Evolutionary conservation across 2,797 vertebrate species (phyloP), one percentile per base, ranked within the genome.

Genomic region (Muraenolepis orangiensis): DNA sequence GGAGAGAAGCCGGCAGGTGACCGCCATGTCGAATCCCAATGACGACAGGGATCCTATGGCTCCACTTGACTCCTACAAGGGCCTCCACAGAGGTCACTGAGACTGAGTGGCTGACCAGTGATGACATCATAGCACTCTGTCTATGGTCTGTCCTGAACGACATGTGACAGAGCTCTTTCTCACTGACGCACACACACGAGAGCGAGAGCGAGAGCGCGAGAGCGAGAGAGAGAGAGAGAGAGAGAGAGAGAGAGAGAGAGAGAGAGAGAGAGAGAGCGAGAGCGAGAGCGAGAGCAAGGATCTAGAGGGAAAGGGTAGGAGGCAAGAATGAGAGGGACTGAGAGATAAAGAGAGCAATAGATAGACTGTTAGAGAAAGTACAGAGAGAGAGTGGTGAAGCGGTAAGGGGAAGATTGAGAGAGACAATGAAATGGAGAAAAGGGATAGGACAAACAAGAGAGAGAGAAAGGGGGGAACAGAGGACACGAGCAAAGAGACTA

Each of bases 41-140:
- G 80, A 86, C 3, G 76, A 76, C 16, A n/a, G 71, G 79, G 10
- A 85, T 87, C 78, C 80, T 82, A 84, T 87, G 72, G 72, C 86
- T 84, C 86, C 87, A 86, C 89, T 91, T 87, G 87, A 87, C 89
- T 89, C 84, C 81, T 89, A 79, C 87, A 90, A 90, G 86, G 84
- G 82, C 85, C 85, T 83, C 12, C 85, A 89, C 85, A 87, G 72
- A 72, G 87, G 85, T 87, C 85, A 85, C 82, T 86, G 32, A 83
- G 82, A 79, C 78, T 73, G 83, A 89, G 85, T 86, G 90, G 83
- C 82, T 79, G 82, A 84, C 76, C 31, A 80, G 81, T 20, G 80
- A 85, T 81, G 12, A 81, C 84, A 84, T 84, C 84, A 79, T 71
- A 57, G 23, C 77, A 8, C 72, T 40, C 38, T 79, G 64, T 40